Evolutionary conservation across 1,140 invertebrate species (phyloP).

Genomic region (Drosophila fuyamai): DNA sequence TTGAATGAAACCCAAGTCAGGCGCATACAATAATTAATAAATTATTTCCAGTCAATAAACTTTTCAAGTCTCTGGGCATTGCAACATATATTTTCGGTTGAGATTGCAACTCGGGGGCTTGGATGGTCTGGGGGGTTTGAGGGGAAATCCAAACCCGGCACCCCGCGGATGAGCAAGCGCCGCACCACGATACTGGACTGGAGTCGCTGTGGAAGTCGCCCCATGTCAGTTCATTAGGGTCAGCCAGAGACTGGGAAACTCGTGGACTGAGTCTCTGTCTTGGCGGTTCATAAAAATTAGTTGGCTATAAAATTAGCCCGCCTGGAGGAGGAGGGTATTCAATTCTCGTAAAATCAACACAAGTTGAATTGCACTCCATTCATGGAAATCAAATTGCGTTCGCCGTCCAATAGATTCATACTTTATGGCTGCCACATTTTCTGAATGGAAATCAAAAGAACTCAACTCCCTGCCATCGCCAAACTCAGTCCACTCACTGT

Average conservation of each 20-base stretch:
- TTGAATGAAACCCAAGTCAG: conserved; percentile 28
- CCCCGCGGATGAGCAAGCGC: conserved; percentile 69
- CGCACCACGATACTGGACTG: conserved; percentile 33
- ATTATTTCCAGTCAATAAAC: conserved; percentile 81
- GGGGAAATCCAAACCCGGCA: conserved; percentile 34
- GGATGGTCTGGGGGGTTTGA: not conserved
- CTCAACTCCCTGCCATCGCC: conserved; percentile 2
- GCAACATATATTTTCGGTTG: conserved; percentile 53
- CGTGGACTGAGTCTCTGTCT: conserved; percentile 41
- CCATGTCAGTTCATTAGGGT: conserved; percentile 79
- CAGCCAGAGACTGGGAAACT: conserved; percentile 47
- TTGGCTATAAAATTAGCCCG: conserved; percentile 66
- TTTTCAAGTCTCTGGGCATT: conserved; percentile 43
- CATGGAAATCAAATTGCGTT: conserved; percentile 46
- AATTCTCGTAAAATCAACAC: conserved; percentile 53
- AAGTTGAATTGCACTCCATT: conserved; percentile 77
- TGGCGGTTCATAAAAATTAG: conserved; percentile 77
- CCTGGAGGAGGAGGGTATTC: conserved; percentile 18
- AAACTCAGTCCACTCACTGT: not conserved
- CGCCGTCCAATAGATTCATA: conserved; percentile 24
- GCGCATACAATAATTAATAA: conserved; percentile 71
- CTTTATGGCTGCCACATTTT: conserved; percentile 36
- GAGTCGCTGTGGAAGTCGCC: conserved; percentile 29
- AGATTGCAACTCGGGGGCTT: conserved; percentile 4
- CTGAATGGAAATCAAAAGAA: conserved; percentile 24